Percentiles rank a stretch among this genome's conserved stretches.
Conservation (phyloP, 1,140 invertebrate species). For the Macrobrachium nipponense region DNA sequence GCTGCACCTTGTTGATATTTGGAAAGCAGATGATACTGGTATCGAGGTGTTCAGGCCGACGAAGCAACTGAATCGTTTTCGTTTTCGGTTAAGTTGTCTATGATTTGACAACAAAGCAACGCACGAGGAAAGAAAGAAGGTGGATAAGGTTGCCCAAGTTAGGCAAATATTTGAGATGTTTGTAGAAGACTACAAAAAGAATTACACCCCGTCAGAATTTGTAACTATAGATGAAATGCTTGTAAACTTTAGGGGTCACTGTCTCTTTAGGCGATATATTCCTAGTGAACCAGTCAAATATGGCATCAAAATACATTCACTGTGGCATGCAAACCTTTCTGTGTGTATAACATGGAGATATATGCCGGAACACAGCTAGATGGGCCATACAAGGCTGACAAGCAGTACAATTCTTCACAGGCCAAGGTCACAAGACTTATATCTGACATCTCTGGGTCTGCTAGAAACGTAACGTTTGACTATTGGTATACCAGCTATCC, state of each 20-base stretch:
- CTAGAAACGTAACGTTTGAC: slow-evolving; percentile 57
- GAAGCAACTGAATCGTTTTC: slow-evolving; percentile 38
- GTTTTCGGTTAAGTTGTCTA: too few relatives aligned
- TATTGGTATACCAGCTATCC: slow-evolving; percentile 56
- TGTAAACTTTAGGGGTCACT: too few relatives aligned
- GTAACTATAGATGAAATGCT: too few relatives aligned
- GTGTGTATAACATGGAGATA: slow-evolving; percentile 61
- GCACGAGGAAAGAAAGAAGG: too few relatives aligned
- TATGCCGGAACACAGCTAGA: slow-evolving; percentile 51
- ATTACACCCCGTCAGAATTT: too few relatives aligned
- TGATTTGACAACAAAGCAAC: too few relatives aligned
- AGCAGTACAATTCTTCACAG: slow-evolving; percentile 17
- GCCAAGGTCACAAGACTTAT: slow-evolving; percentile 50
- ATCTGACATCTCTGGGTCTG: slow-evolving; percentile 32
- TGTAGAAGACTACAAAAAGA: too few relatives aligned
- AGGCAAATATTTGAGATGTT: too few relatives aligned
- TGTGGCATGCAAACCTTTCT: slow-evolving; percentile 56
- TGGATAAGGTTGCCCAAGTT: too few relatives aligned
- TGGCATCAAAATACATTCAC: too few relatives aligned
- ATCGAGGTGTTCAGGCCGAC: slow-evolving; percentile 37
- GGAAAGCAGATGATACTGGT: slow-evolving; percentile 12
- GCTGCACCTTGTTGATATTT: slow-evolving; percentile 19
- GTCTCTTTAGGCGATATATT: too few relatives aligned
- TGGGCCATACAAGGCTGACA: slow-evolving; percentile 26
- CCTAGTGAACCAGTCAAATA: too few relatives aligned